Evolutionary conservation across 1,140 invertebrate genomes (phyloP).

Genomic region (Heliconius himera): DNA sequence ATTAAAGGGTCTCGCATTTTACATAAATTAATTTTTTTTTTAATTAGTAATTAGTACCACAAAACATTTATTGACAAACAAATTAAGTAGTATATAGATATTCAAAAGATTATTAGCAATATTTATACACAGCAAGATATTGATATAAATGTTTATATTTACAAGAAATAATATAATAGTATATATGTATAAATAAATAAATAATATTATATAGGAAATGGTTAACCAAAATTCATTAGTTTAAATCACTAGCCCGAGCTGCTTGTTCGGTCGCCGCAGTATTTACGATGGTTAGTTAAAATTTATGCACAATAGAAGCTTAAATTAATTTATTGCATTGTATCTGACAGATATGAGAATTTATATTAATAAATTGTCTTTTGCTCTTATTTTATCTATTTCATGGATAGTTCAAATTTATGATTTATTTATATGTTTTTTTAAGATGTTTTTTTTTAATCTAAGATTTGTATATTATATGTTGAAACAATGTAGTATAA

Average conservation of each 20-base stretch:
- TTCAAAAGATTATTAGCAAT: not conserved
- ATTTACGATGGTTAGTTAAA: constrained; percentile 46
- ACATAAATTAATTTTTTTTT: not conserved
- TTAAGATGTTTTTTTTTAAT: not conserved
- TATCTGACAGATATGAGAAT: constrained; percentile 35
- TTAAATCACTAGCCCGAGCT: constrained; percentile 34
- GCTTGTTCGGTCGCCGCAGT: constrained; percentile 25
- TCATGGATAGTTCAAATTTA: constrained; percentile 5
- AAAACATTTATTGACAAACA: not conserved
- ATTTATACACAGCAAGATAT: not conserved
- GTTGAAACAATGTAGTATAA: too few species aligned
- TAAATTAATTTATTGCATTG: constrained; percentile 37
- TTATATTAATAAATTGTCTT: constrained; percentile 29
- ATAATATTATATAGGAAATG: not conserved
- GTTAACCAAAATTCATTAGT: constrained; percentile 32
- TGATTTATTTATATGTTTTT: not conserved
- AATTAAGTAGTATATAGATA: not conserved
- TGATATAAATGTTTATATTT: not conserved
- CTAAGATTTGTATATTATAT: too few species aligned
- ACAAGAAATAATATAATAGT: not conserved
- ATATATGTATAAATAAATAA: not conserved
- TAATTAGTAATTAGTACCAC: too few species aligned
- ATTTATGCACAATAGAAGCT: constrained; percentile 43
- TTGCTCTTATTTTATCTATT: constrained; percentile 15
- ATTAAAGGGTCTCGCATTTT: not conserved